Evolutionary conservation across 92 coral and sea anemone species (phyloP), one percentile per base, ranked within the genome.

Genomic region (Phenganax marumi): DNA sequence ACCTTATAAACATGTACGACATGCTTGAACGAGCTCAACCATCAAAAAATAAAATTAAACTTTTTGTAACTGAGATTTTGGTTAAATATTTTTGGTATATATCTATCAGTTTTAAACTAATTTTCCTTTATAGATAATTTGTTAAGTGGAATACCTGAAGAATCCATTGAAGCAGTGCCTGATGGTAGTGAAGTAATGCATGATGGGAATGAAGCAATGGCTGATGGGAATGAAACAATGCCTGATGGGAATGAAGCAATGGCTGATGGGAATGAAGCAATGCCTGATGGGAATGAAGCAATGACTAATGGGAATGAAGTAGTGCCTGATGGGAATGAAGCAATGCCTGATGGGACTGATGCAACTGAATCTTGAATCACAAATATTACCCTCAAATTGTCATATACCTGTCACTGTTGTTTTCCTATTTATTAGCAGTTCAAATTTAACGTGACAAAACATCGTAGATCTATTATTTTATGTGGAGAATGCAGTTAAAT

Each of bases 181-280:
- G 81, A 56, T 54, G 52, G 51, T 8, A 25, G 72, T 6, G 81
- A 77, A 22, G 69, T 16, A 47, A 52, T 57, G 70, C 68, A 14
- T 77, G 83, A 52, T 61, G 83, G 54, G 48, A 56, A 18, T 12
- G 80, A 75, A 14, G 50, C 54, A 26, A 23, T 52, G 51, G 16
- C 10, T 26, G 80, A 75, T 19, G 63, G 39, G 56, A 61, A 55
- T 17, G 71, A 78, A 17, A 70, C 22, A 26, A 49, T 75, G 50
- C 25, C 21, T 54, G 80, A 52, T 19, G 63, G 39, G 56, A 61
- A 33, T 14, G 63, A 51, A 14, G 50, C 26, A 11, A 17, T 65
- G 16, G 10, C 82, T 58, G 65, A 58, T 77, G 72, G 8, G 4
- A 48, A 77, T 53, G 57, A 60, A 18, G 56, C 61, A 21, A 16